Base-by-base conservation (phyloP, 2,797 vertebrate species). In the Heteromormyrus szaboi region DNA sequence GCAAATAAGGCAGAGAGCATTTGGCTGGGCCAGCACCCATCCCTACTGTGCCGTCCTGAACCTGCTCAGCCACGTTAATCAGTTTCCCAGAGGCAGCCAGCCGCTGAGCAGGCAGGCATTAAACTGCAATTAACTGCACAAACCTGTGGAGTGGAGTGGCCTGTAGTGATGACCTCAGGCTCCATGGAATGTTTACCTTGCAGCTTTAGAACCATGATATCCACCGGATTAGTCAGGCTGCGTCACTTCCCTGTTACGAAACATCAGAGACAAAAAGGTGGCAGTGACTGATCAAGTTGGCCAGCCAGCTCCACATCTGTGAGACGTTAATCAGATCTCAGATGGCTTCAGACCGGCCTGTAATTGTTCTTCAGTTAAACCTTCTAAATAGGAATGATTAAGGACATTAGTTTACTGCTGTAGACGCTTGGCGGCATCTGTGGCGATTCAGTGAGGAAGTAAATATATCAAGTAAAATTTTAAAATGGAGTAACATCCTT, bases 131-230 rank as follows among this genome's bases (percentile, higher is more conserved):
- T 89, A 87, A 54, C 37, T 83, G 44, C 53, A 2, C 76, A 68
- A 84, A 88, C 86, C 51, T 76, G 48, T 83, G 81, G 81, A 79
- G 37, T 87, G n/a, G 81, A 25, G 46, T 22, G 6, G 37, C 48
- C 85, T 46, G 25, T 79, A 76, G 50, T 46, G 59, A 81, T 89
- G 89, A 88, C 86, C 72, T 89, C 7, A 65, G 33, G 48, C 87
- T 88, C 62, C 48, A 37, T 76, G 87, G 87, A 89, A 88, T 88
- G 89, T 88, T 88, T 86, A 89, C 87, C 65, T 33, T 89, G 41
- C 83, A 46, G 46, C 46, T 89, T 89, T 89, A 89, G 62, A 41
- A 14, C 19, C 11, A 14, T 88, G 83, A 83, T 54, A 65, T 56
- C 17, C 44, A 37, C 44, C 25, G n/a, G 44, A 8, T 56, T 6